Evolutionary conservation across 2,888 invertebrate species (phyloP), one percentile per base, ranked within the genome.

Genomic region (Stenodera caucasica): DNA sequence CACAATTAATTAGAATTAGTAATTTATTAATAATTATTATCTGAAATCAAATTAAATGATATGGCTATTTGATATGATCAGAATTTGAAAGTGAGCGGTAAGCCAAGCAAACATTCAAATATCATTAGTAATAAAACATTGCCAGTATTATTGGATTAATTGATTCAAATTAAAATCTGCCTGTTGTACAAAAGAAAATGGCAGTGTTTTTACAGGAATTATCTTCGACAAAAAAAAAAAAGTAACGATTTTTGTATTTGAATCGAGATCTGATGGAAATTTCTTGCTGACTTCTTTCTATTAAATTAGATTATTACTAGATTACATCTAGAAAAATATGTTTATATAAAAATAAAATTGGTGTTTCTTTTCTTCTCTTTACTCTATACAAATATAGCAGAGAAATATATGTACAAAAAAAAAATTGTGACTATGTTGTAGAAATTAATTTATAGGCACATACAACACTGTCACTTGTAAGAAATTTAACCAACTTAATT

Each of bases 271-370:
- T 62, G 18, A 61, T 57, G 58, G 57, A 59, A 65, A 63, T 40
- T 45, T 58, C n/a, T n/a, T n/a, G 33, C 11, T 33, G 56, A 29
- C 23, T 29, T 32, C 37, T 55, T 35, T 54, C 33, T 50, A 58
- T 49, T 30, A 15, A 54, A 37, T 14, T 2, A 2, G 9, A 50
- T 29, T 50, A 23, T 50, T 14, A 30, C 49, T 50, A 50, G 26
- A 50, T 50, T 50, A 32, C 60, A 55, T 64, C 68, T 75, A 74
- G 72, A 76, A 76, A 77, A 75, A 75, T 74, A 77, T 72, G 71
- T 70, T 74, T 65, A 70, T 77, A 77, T 75, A 77, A 77, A 76
- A 77, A 77, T 77, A 77, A 75, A 75, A 71, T 75, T 75, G 76
- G 71, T 74, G 75, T 74, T 75, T 68, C n/a, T 64, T 65, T 70